These are phyloP conservation scores for Pilophorus perplexus DNA, from an alignment of 2,888 invertebrate species.

Conservation along the genomic window DNA sequence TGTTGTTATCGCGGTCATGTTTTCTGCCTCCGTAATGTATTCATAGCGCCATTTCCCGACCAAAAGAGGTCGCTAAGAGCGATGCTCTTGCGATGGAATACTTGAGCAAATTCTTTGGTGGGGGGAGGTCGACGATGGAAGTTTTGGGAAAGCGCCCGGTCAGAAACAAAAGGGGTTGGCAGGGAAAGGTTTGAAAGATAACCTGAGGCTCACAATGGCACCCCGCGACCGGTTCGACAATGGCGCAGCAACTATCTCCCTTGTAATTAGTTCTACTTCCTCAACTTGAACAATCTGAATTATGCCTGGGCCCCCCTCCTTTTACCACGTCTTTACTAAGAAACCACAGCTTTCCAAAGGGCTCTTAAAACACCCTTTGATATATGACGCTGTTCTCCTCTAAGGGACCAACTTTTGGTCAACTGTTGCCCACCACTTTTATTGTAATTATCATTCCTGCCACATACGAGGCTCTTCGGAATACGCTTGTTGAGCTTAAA, in stretches of 20 bases:
- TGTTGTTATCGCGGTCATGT: no score
- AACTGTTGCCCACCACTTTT: slow-evolving; percentile 8
- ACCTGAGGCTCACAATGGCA: slow-evolving; percentile 18
- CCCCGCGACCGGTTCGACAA: slow-evolving; percentile 22
- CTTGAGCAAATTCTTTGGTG: slow-evolving; percentile 15
- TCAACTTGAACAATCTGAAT: slow-evolving; percentile 35
- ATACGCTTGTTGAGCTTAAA: no score
- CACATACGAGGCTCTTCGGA: no score
- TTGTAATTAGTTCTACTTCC: slow-evolving; percentile 35
- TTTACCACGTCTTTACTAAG: background rate
- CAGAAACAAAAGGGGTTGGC: slow-evolving; percentile 18
- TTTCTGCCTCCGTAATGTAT: no score
- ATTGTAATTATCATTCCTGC: slow-evolving; percentile 2
- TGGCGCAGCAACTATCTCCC: slow-evolving; percentile 28
- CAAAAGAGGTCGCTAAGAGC: no score
- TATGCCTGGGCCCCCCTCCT: slow-evolving; percentile 15
- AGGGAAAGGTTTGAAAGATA: slow-evolving; percentile 11
- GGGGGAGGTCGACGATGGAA: background rate
- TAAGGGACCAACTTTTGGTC: background rate
- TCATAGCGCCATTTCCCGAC: no score
- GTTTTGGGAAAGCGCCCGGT: background rate
- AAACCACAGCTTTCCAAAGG: slow-evolving; percentile 14
- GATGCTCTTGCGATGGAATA: no score
- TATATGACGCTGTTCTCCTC: background rate
- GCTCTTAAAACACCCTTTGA: slow-evolving; percentile 2